Evolutionary conservation across 2,797 vertebrate genomes (phyloP).

Genomic region (Mus minutoides): DNA sequence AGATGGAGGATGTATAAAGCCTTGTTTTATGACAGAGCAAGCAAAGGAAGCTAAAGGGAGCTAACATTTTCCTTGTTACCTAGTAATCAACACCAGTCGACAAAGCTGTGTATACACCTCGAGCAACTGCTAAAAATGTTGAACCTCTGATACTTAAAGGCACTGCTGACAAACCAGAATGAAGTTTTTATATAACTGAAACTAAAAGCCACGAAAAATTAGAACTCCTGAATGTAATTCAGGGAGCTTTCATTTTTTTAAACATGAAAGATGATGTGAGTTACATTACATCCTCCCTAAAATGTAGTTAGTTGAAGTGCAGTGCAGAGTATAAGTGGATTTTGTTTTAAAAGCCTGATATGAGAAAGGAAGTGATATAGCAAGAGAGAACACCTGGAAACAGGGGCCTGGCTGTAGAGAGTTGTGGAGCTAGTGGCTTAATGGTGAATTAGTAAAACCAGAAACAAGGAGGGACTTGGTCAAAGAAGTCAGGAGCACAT

Average conservation of each 20-base stretch:
- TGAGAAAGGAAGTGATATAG: background rate
- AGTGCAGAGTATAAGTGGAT: background rate
- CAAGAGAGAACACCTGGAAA: background rate
- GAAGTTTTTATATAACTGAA: background rate
- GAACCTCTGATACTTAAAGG: background rate
- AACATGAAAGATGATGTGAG: background rate
- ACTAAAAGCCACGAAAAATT: background rate
- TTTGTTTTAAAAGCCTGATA: background rate
- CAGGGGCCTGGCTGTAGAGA: background rate
- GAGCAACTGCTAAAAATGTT: background rate
- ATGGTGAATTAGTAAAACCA: background rate
- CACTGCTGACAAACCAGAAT: background rate
- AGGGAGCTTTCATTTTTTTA: background rate
- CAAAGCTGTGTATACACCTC: background rate
- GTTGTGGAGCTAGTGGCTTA: background rate
- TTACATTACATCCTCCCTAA: background rate
- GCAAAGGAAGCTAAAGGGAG: background rate
- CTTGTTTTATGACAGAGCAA: background rate
- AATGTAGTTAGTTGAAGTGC: background rate
- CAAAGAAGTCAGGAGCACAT: background rate
- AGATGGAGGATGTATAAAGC: background rate
- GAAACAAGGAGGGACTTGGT: background rate
- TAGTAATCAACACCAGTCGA: background rate
- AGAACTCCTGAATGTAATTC: constrained; percentile 20
- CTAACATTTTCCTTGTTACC: background rate